Evolutionary conservation across 2,113 vertebrate species (phyloP), one percentile per base, ranked within the genome.

Genomic region (Scolopax mira): DNA sequence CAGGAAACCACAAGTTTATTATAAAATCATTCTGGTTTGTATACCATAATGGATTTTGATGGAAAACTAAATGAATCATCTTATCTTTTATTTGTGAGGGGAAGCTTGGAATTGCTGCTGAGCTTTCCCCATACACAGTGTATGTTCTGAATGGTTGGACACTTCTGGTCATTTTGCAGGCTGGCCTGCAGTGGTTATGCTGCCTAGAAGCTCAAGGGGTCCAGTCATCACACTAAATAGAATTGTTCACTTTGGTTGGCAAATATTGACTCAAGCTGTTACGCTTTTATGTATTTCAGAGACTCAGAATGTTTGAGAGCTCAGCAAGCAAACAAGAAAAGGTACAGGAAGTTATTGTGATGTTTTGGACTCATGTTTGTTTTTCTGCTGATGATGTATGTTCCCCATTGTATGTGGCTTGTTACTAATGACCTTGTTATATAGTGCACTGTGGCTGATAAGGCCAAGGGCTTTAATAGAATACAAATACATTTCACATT

Each of bases 181-280:
- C 73, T 92, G 85, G 61, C 54, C 73, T 82, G 79, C 62, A 46
- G 88, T 96, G 95, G 78, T 96, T 96, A 90, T 87, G 87, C 84
- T 97, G 91, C 58, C 51, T 97, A 85, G 77, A 91, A 96, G 91
- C 96, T 98, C 93, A 98, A 96, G 85, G 93, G 84, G 96, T 97
- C 95, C 96, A 97, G 96, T 97, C 97, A 97, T 96, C 95, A 94
- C 3, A 33, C 95, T 98, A 98, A 98, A 98, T 97, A 97, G 98
- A 98, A 98, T 97, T 51, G 55, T 95, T 98, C 88, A 65, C 98
- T 98, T 98, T 92, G 91, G 60, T 95, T 33, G 21, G 96, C 96
- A 98, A 98, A 98, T 98, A 98, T 98, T 98, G 97, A 98, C 97
- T 97, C 96, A 98, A 98, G 97, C 97, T 98, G 98, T 97, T 98